Evolutionary conservation across 2,888 invertebrate genomes (phyloP).

Genomic region (Scaptodrosophila latifasciaeformis): DNA sequence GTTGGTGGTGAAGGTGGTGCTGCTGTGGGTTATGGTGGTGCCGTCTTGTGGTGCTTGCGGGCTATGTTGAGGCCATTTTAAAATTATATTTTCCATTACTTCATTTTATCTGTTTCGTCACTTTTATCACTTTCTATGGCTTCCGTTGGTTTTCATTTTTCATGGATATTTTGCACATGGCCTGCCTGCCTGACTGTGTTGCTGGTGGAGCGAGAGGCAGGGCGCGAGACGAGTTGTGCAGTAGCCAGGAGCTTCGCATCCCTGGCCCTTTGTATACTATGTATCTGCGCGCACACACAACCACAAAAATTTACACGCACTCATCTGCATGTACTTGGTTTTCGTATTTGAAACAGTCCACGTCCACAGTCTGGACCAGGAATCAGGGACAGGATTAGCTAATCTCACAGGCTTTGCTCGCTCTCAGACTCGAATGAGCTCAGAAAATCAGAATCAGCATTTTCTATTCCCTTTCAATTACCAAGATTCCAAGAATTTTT

Average conservation of each 20-base stretch:
- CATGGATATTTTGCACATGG: slow-evolving; percentile 8
- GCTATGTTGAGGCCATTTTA: slow-evolving; percentile 6
- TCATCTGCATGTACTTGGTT: too few relatives aligned
- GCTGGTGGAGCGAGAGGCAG: slow-evolving; percentile 4
- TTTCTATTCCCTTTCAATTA: slow-evolving; percentile 27
- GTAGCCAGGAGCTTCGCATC: too few relatives aligned
- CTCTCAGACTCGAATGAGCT: too few relatives aligned
- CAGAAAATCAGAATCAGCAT: too few relatives aligned
- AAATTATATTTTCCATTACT: slow-evolving; percentile 4
- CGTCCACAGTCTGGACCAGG: too few relatives aligned
- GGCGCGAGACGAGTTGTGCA: not conserved
- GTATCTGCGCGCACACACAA: slow-evolving; percentile 42
- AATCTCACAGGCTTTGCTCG: too few relatives aligned
- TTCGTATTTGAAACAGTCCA: slow-evolving; percentile 27
- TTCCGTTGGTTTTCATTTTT: too few relatives aligned
- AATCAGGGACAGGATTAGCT: too few relatives aligned
- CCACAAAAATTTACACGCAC: too few relatives aligned
- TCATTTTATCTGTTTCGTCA: not conserved
- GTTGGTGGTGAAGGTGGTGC: too few relatives aligned
- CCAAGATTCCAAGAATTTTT: slow-evolving; percentile 3
- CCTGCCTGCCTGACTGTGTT: slow-evolving; percentile 6
- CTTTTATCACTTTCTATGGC: slow-evolving; percentile 10
- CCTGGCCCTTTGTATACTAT: slow-evolving; percentile 49
- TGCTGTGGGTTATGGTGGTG: too few relatives aligned
- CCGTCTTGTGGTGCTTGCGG: slow-evolving; percentile 20